Evolutionary conservation across 2,113 vertebrate genomes (phyloP).

Genomic region (Burhinus bistriatus): DNA sequence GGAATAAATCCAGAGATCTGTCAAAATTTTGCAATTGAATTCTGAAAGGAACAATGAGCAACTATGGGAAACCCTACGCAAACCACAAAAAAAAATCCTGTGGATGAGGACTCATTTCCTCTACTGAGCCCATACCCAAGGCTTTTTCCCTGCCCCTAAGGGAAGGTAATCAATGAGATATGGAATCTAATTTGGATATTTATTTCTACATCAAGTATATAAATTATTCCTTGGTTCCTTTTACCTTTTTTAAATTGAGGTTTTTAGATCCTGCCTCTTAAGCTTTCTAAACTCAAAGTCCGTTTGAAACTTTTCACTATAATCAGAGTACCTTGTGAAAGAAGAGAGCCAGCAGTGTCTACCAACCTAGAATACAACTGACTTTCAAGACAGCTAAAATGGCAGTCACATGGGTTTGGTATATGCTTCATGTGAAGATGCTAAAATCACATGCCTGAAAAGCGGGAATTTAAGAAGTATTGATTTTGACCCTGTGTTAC

Average conservation of each 20-base stretch:
- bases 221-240: neutral
- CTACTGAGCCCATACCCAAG: neutral
- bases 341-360: neutral
- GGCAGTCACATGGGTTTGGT: neutral
- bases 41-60: conserved; percentile 36
- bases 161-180: neutral
- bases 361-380: neutral
- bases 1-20: neutral
- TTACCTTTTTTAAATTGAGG: neutral
- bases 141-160: neutral
- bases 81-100: neutral
- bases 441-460: neutral
- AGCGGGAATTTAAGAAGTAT: neutral
- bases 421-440: neutral
- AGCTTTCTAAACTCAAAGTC: neutral
- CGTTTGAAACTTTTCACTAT: neutral
- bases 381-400: neutral
- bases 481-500: neutral
- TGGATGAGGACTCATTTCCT: neutral
- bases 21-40: conserved; percentile 19
- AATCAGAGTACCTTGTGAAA: neutral
- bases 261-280: neutral
- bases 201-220: neutral
- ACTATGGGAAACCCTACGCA: conserved; percentile 21
- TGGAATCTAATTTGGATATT: neutral